Conservation (phyloP, 2,888 invertebrate species). For the Cyclophora punctaria region DNA sequence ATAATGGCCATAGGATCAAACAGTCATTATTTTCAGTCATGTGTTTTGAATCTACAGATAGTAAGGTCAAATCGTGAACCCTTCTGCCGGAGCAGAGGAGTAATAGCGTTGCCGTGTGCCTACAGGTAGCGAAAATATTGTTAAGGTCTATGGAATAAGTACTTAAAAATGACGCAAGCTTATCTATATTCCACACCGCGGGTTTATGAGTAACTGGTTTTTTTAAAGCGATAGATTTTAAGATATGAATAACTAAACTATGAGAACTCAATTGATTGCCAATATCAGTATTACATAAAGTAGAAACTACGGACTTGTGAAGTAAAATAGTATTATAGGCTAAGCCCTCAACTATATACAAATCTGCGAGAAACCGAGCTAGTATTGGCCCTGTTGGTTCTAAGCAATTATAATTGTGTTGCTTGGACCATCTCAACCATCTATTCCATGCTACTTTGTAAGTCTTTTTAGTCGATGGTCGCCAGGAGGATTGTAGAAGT, state of each 20-base stretch:
- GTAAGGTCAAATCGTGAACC: constrained; percentile 14
- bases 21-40: not conserved
- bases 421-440: constrained; percentile 15
- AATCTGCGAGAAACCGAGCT: constrained; percentile 9
- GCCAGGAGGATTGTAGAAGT: constrained; percentile 11
- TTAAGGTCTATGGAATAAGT: not conserved
- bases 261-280: constrained; percentile 12
- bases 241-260: constrained; percentile 14
- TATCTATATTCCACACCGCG: constrained; percentile 15
- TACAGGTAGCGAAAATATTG: not conserved
- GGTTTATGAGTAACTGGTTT: constrained; percentile 3
- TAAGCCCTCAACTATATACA: constrained; percentile 7
- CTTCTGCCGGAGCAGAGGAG: constrained; percentile 9
- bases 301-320: constrained; percentile 16
- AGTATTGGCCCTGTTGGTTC: constrained; percentile 8
- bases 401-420: constrained; percentile 4
- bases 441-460: constrained; percentile 18
- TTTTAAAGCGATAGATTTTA: constrained; percentile 11
- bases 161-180: not conserved
- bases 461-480: constrained; percentile 12
- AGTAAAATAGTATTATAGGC: constrained; percentile 13
- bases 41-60: not conserved
- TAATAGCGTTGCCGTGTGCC: not conserved
- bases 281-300: constrained; percentile 6
- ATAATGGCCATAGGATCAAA: constrained; percentile 7